Evolutionary conservation across 2,113 vertebrate species (phyloP), one percentile per base, ranked within the genome.

Genomic region (Colaptes auratus): DNA sequence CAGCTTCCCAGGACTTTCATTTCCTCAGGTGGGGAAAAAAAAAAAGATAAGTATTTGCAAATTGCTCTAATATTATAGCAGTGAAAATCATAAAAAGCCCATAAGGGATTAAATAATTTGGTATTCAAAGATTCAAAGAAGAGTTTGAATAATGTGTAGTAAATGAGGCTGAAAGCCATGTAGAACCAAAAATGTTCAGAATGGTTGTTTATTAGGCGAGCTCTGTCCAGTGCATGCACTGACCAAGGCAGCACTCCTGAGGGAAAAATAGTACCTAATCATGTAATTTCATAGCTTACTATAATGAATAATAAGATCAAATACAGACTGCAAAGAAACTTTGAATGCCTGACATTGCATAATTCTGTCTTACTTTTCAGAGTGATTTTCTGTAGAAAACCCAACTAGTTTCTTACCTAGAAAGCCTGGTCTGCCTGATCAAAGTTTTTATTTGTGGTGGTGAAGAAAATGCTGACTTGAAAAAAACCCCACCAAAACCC

Each of bases 121-220:
- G 64, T 78, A 92, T 60, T 77, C 72, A 71, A 82, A 88, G 79
- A 92, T 60, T 77, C 72, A 71, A 82, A 88, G 79, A 4, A 77
- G 36, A 83, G 65, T 84, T 69, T 94, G 85, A 95, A 81, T 94
- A 93, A 90, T 50, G 30, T 60, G n/a, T 4, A 60, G 59, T 64
- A 80, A 89, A 77, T 90, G 67, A 89, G 61, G 82, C 77, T 24
- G 56, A 92, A 88, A 85, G 72, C 82, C 74, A 44, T 3, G 24
- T 61, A 88, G 52, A 91, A 74, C 42, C 53, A 39, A 18, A 44
- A 60, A 19, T 44, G 64, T 27, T 73, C 60, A 73, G 67, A 82
- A 52, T 33, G n/a, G 33, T 0, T 87, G 66, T 71, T 80, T 46
- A 70, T 82, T 42, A 94, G 77, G 46, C 56, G 23, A 92, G 72